These are phyloP conservation scores for Ictalurus furcatus DNA, from an alignment of 2,113 vertebrate genomes.

Conservation along the genomic window DNA sequence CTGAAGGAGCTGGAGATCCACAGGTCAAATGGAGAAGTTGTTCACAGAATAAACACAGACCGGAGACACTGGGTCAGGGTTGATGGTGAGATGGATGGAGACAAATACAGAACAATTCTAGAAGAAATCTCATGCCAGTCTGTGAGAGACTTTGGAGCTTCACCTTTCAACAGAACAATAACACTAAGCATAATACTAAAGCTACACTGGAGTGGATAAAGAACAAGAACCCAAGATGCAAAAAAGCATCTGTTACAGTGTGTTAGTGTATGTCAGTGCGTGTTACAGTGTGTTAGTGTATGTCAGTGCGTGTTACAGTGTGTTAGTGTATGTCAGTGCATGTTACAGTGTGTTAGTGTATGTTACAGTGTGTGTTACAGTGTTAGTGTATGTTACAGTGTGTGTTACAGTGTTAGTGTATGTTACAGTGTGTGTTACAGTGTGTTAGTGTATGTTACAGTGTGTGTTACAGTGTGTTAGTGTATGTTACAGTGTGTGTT, in stretches of 20 bases:
- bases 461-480: not conserved
- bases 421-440: no score
- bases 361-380: not conserved
- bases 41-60: not conserved
- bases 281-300: not conserved
- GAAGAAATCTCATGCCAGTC: not conserved
- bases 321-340: not conserved
- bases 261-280: no score
- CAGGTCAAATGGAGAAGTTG: no score
- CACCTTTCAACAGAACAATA: not conserved
- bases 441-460: not conserved
- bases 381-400: not conserved
- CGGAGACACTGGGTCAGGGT: not conserved
- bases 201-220: not conserved
- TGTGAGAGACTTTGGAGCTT: not conserved
- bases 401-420: not conserved
- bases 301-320: not conserved
- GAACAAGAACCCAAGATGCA: not conserved
- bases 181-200: not conserved
- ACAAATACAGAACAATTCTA: not conserved
- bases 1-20: not conserved
- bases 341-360: not conserved
- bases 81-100: not conserved
- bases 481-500: no score
- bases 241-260: no score